Evolutionary conservation across 2,888 invertebrate species (phyloP), one percentile per base, ranked within the genome.

Genomic region (Xanthia icteritia): DNA sequence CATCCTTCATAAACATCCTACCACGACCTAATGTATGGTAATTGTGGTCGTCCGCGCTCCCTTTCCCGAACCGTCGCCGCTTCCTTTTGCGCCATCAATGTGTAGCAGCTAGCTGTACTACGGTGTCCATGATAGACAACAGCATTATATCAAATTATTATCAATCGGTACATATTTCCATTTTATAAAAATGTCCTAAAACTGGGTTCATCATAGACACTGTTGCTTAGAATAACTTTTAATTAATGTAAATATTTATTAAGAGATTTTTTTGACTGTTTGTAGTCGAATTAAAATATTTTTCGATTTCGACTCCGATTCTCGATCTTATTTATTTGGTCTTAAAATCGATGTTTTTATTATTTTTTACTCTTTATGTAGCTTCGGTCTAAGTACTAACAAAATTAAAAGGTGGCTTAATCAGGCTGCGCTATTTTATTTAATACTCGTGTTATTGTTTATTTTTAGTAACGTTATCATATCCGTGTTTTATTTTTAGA

Each of bases 1-100:
- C 86, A 81, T 87, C 88, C 87, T 86, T 76, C 31, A 65, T 77
- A 86, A 77, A 79, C 77, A 81, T 65, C 73, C 64, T 81, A 86
- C 54, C 65, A 54, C 58, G 72, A 56, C 72, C 77, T 88, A 87
- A 87, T 87, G 85, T 83, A 81, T 81, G 79, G 88, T 87, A 86
- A 86, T 85, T 70, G 81, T 58, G 68, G 67, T 68, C 65, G 77
- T 64, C 72, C 75, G 76, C 69, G 81, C 83, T 85, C 87, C 87
- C 89, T 88, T 88, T 86, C 76, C 84, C 81, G 76, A 65, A 42
- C 79, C 72, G 74, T 60, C 68, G 72, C 68, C 67, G 73, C 80
- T 83, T 87, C 88, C 88, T 80, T 67, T 76, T 73, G 83, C 70
- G 73, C 61, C 76, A 64, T 77, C 56, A 67, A 56, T 56, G 61